phyloP scores from a whole-genome alignment of 2,888 invertebrate species.

The Nineta flava region DNA sequence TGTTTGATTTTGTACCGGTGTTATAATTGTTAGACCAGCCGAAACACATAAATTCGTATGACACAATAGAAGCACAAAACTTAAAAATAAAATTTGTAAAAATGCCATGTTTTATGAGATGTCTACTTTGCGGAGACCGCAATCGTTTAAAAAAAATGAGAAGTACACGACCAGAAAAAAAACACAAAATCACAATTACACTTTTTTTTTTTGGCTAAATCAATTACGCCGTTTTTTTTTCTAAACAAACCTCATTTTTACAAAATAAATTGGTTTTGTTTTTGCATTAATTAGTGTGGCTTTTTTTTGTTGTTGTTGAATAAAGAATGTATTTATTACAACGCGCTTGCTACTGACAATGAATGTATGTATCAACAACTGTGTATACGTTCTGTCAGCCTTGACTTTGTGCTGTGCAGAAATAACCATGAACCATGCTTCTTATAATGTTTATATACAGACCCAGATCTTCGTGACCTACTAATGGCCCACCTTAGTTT shows the following conservation, averaged over 20 bases:
- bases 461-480: constrained; percentile 6
- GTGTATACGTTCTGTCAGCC: not conserved
- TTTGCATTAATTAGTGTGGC: not conserved
- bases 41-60: not conserved
- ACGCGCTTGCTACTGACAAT: not conserved
- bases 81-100: too few species aligned
- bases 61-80: not conserved
- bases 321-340: not conserved
- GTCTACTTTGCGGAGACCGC: too few species aligned
- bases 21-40: not conserved
- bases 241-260: not conserved
- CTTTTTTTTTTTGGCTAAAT: too few species aligned
- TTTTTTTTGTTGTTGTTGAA: not conserved
- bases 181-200: too few species aligned
- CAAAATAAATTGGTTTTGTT: too few species aligned
- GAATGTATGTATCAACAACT: not conserved
- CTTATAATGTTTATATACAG: constrained; percentile 3
- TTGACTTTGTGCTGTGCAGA: constrained; percentile 2
- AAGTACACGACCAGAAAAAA: too few species aligned
- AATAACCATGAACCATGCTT: constrained; percentile 4
- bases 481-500: constrained; percentile 2
- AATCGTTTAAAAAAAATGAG: too few species aligned
- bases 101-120: too few species aligned
- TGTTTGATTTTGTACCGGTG: not conserved
- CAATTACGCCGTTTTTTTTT: too few species aligned